Conservation (phyloP, 2,113 vertebrate species). For the Prochilodus magdalenae region DNA sequence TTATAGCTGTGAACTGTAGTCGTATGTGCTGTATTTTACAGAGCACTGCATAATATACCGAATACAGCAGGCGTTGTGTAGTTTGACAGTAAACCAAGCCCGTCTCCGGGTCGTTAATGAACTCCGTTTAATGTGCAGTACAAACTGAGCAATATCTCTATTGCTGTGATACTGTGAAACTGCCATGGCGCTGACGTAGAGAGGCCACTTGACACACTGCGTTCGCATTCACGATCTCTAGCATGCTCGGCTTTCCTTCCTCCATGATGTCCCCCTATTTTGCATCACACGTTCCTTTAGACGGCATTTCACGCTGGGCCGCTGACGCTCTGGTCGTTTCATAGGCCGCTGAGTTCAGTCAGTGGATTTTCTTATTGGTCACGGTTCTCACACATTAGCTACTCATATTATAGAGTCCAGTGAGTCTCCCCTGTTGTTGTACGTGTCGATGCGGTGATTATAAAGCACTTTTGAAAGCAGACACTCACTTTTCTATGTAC, state of each 20-base stretch:
- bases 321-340: slow-evolving; percentile 15
- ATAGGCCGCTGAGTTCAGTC: slow-evolving; percentile 10
- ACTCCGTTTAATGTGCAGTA: slow-evolving; percentile 53
- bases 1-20: slow-evolving; percentile 36
- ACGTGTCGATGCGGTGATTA: slow-evolving; percentile 21
- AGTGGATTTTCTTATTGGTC: not conserved
- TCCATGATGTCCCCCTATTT: not conserved
- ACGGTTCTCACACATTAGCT: slow-evolving; percentile 23
- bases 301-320: not conserved
- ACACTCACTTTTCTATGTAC: slow-evolving; percentile 19
- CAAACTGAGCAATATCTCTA: slow-evolving; percentile 60
- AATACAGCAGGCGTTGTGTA: slow-evolving; percentile 38
- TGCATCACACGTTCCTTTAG: not conserved
- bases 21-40: slow-evolving; percentile 33
- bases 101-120: slow-evolving; percentile 20
- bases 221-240: slow-evolving; percentile 19
- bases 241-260: slow-evolving; percentile 4
- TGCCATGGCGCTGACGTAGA: slow-evolving; percentile 48
- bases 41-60: slow-evolving; percentile 40
- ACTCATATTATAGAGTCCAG: not conserved
- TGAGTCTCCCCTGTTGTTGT: slow-evolving; percentile 17
- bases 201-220: slow-evolving; percentile 28
- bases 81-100: slow-evolving; percentile 25
- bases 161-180: slow-evolving; percentile 63
- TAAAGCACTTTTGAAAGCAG: slow-evolving; percentile 22